Evolutionary conservation across 2,888 invertebrate genomes (phyloP), one percentile per base, ranked within the genome.

Genomic region (Diarsia mendica): DNA sequence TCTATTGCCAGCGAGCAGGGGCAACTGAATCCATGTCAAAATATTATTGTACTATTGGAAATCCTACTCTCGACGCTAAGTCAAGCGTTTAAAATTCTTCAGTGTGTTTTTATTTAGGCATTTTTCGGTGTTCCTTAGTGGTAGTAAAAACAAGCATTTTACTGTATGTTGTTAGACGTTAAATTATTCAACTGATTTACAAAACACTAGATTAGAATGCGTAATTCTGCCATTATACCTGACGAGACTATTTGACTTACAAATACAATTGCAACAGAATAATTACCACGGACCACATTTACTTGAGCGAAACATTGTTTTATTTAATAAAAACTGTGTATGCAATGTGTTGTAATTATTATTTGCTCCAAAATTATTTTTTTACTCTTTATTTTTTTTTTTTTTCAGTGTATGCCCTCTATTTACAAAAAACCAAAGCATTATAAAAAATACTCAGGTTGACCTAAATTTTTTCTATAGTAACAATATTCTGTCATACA

Each of bases 221-320:
- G 94, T 93, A 93, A 91, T 92, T 92, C 91, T 89, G 84, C 82
- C 85, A 83, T 68, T 84, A 85, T 79, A 85, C 83, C 85, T 82
- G 73, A 80, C 75, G 75, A 77, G 77, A 88, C 86, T 85, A 89
- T 89, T 86, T 89, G 87, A 89, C 85, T 91, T 89, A 91, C 90
- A 89, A 90, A 89, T 90, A 86, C 88, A 87, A 87, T 80, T 76
- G 61, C 70, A 76, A 64, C 70, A 74, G 77, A 76, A 70, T 76
- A 67, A 79, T 85, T 82, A 81, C 83, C 83, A 90, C 88, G 85
- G 87, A 87, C 44, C n/a, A 67, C 20, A 80, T 80, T 72, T 39
- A 68, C 75, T 82, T 84, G 53, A 75, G 11, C 23, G 51, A 65
- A 82, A 66, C 63, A 63, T 63, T 58, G 66, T 71, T 61, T 72